These are phyloP conservation scores for Rhinoraja longicauda DNA, from an alignment of 2,797 vertebrate genomes.

Conservation along the genomic window DNA sequence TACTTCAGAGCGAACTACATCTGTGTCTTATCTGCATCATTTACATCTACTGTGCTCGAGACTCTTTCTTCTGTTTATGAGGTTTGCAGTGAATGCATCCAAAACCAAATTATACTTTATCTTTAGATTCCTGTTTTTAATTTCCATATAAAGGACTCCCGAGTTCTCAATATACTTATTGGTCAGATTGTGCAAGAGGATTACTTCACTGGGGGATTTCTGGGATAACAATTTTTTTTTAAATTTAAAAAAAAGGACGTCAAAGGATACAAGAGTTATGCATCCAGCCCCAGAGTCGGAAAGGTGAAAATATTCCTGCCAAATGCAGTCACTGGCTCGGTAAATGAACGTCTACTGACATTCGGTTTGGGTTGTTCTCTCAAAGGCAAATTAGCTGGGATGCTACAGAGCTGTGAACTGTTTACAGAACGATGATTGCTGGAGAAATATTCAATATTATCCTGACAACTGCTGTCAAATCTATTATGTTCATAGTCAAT, in stretches of 20 bases:
- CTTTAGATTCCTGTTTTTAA: conserved; percentile 1
- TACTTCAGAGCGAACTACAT: conserved; percentile 26
- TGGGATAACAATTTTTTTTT: too few relatives aligned
- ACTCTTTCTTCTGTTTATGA: conserved; percentile 9
- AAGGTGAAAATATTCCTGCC: neutral
- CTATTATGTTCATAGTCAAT: neutral
- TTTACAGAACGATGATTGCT: conserved; percentile 14
- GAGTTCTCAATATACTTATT: neutral
- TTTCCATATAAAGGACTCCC: neutral
- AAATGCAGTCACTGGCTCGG: neutral
- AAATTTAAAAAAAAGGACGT: neutral
- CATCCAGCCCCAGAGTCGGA: neutral
- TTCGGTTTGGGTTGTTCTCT: neutral
- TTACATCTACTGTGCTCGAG: conserved; percentile 32
- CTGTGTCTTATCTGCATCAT: conserved; percentile 20
- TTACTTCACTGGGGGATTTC: neutral
- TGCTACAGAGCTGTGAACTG: neutral
- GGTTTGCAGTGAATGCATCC: neutral
- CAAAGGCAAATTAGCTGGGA: neutral
- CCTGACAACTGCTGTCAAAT: neutral
- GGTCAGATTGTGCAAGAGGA: conserved; percentile 23
- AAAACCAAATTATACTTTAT: neutral
- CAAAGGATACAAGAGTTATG: neutral
- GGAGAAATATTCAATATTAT: neutral
- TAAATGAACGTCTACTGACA: conserved; percentile 6